phyloP scores from a whole-genome alignment of 1,140 invertebrate species.

The Platyscapa corneri region DNA sequence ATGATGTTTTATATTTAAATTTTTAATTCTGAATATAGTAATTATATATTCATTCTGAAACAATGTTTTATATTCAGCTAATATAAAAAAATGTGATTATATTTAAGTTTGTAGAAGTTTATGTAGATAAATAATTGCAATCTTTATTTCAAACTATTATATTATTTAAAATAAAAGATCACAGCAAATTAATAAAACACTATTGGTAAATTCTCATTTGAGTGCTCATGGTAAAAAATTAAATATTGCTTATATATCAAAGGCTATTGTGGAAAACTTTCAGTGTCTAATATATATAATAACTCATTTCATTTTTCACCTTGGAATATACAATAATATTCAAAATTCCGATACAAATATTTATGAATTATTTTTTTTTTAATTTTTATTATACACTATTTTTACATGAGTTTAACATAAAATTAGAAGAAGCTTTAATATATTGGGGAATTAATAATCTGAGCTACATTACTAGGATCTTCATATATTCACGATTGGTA shows the following conservation, averaged over 20 bases:
- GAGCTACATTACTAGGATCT: slow-evolving; percentile 72
- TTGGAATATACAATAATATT: slow-evolving; percentile 85
- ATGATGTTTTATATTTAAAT: no score
- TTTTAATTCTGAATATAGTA: no score
- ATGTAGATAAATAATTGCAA: no score
- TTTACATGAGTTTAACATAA: slow-evolving; percentile 82
- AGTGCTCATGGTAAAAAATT: slow-evolving; percentile 67
- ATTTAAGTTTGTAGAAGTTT: no score
- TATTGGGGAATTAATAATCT: slow-evolving; percentile 83
- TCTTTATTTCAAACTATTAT: slow-evolving; percentile 74
- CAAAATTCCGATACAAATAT: slow-evolving; percentile 78
- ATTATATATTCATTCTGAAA: no score
- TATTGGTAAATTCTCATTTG: slow-evolving; percentile 72
- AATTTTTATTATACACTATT: slow-evolving; percentile 82
- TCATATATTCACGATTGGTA: slow-evolving; percentile 80
- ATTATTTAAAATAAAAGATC: slow-evolving; percentile 64
- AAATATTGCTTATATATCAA: slow-evolving; percentile 60
- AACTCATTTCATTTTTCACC: slow-evolving; percentile 80
- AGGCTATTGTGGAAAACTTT: slow-evolving; percentile 58
- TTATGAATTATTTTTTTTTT: slow-evolving; percentile 83
- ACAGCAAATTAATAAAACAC: slow-evolving; percentile 45
- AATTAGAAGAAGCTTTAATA: slow-evolving; percentile 77
- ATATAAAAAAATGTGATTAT: no score
- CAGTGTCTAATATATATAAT: slow-evolving; percentile 73
- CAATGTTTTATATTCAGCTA: no score